Percentiles rank a stretch among this genome's conserved stretches.
These are phyloP conservation scores for Tyria jacobaeae DNA, from an alignment of 2,888 invertebrate genomes.

Conservation along the genomic window DNA sequence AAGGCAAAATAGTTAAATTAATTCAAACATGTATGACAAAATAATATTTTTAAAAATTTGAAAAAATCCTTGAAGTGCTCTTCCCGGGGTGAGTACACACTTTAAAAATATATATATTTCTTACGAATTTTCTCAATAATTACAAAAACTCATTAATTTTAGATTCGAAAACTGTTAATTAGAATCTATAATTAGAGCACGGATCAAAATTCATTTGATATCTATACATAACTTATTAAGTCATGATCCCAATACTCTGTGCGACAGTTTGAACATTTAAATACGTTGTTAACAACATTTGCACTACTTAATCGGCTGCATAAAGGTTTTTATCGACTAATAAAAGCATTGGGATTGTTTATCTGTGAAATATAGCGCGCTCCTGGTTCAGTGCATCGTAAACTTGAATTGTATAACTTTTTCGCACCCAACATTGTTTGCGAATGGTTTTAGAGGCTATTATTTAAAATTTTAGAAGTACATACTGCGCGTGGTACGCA, in stretches of 20 bases:
- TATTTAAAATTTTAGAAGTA: constrained; percentile 31
- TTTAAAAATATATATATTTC: no score
- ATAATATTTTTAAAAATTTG: no score
- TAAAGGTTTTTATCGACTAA: constrained; percentile 40
- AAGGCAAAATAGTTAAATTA: no score
- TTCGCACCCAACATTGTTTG: constrained; percentile 46
- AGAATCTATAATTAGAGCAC: not conserved
- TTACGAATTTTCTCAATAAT: no score
- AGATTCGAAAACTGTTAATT: not conserved
- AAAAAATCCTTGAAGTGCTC: no score
- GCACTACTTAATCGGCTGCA: constrained; percentile 43
- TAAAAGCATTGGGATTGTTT: constrained; percentile 47
- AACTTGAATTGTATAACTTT: constrained; percentile 52
- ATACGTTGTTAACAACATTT: constrained; percentile 21
- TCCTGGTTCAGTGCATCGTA: constrained; percentile 44
- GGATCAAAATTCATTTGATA: not conserved
- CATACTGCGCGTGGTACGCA: constrained; percentile 3
- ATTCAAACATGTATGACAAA: no score
- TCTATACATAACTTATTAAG: not conserved
- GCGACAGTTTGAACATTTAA: constrained; percentile 12
- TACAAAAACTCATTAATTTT: not conserved
- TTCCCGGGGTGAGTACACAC: no score
- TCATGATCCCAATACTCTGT: not conserved
- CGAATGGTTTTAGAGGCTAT: constrained; percentile 31
- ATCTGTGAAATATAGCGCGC: constrained; percentile 41